These are phyloP conservation scores for Micrasema longulum DNA, from an alignment of 1,140 invertebrate species.

Conservation along the genomic window DNA sequence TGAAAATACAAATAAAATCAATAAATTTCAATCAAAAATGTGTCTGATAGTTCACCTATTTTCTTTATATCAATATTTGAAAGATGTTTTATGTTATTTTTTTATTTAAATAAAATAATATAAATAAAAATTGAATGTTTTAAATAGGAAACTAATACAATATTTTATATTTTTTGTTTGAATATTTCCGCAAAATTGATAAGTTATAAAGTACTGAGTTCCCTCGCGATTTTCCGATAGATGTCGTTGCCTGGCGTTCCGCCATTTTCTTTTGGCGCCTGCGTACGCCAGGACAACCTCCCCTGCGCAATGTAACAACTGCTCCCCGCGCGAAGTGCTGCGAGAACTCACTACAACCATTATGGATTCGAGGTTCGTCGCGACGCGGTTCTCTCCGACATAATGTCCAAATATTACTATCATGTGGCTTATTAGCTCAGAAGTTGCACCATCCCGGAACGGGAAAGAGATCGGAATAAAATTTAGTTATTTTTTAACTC, in stretches of 20 bases:
- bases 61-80: too few species aligned
- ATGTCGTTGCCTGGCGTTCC: slow-evolving; percentile 3
- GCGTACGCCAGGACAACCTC: background rate
- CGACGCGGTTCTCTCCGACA: slow-evolving; percentile 23
- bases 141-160: too few species aligned
- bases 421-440: slow-evolving; percentile 12
- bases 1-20: too few species aligned
- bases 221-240: slow-evolving; percentile 4
- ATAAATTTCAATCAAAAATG: too few species aligned
- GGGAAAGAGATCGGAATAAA: background rate
- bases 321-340: slow-evolving; percentile 16
- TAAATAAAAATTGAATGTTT: too few species aligned
- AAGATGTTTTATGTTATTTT: too few species aligned
- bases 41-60: too few species aligned
- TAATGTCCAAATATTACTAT: slow-evolving; percentile 4
- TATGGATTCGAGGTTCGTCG: slow-evolving; percentile 32
- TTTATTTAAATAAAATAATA: too few species aligned
- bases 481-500: background rate
- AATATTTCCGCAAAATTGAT: too few species aligned
- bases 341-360: slow-evolving; percentile 9
- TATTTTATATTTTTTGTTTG: too few species aligned
- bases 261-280: slow-evolving; percentile 32
- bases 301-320: slow-evolving; percentile 15
- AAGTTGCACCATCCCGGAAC: background rate
- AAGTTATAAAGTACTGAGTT: background rate